Evolutionary conservation across 2,113 vertebrate species (phyloP).

Genomic region (Oncorhynchus clarkii): DNA sequence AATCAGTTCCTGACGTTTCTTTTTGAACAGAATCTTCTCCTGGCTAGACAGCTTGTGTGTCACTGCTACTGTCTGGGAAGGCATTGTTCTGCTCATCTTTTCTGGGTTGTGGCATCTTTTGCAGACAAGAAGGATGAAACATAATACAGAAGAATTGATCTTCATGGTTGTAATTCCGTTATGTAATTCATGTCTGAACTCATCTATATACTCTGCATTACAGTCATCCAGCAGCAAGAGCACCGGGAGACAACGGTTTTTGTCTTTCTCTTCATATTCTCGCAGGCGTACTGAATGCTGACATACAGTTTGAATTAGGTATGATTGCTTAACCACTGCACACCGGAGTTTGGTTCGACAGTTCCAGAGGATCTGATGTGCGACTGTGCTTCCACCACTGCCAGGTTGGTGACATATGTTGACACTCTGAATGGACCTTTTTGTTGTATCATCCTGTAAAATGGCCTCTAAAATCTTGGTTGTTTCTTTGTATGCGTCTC

Average conservation of each 20-base stretch:
- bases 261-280: constrained; percentile 65
- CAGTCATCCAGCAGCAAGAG: constrained; percentile 71
- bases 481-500: constrained; percentile 54
- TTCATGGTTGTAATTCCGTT: constrained; percentile 51
- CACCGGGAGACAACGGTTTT: constrained; percentile 62
- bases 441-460: not conserved
- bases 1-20: constrained; percentile 55
- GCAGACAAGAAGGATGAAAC: constrained; percentile 73
- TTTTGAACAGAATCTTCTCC: constrained; percentile 60
- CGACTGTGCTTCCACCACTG: constrained; percentile 78
- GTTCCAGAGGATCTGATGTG: constrained; percentile 73
- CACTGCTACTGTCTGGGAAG: constrained; percentile 60
- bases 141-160: constrained; percentile 45
- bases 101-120: constrained; percentile 66
- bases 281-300: constrained; percentile 61
- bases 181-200: constrained; percentile 49
- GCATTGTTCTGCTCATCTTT: constrained; percentile 38
- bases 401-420: constrained; percentile 77
- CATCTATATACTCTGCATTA: constrained; percentile 61
- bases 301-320: constrained; percentile 55
- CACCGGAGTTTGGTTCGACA: constrained; percentile 63
- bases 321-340: constrained; percentile 64
- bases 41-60: constrained; percentile 62
- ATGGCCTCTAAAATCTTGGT: constrained; percentile 49
- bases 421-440: constrained; percentile 56